A percentile compares a stretch with the other conserved stretches of the same genome.
These are phyloP conservation scores for Hydractinia symbiolongicarpus DNA, from an alignment of 30 jellyfish, hydroid and myxozoan species.

Conservation along the genomic window DNA sequence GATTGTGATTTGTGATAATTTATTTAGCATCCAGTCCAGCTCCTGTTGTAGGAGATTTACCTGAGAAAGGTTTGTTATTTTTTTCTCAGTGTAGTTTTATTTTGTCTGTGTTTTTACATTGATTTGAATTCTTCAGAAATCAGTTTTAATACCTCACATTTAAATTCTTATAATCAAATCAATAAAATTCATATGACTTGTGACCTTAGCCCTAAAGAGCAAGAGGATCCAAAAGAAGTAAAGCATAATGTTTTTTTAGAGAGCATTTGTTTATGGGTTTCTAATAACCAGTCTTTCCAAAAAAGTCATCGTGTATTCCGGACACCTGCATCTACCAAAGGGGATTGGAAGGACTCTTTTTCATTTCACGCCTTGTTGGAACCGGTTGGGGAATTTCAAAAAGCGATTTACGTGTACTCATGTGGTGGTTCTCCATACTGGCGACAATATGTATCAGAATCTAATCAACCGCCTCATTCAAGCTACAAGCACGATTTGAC, in stretches of 20 bases:
- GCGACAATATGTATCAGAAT: slow-evolving; percentile 80
- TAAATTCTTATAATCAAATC: too few species aligned
- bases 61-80: slow-evolving; percentile 4
- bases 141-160: too few species aligned
- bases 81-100: background rate
- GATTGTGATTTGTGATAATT: background rate
- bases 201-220: too few species aligned
- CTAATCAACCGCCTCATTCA: slow-evolving; percentile 66
- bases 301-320: slow-evolving; percentile 59
- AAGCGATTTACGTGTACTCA: slow-evolving; percentile 62
- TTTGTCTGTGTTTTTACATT: background rate
- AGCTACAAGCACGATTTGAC: slow-evolving; percentile 61
- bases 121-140: too few species aligned
- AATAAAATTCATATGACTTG: too few species aligned
- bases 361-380: slow-evolving; percentile 42
- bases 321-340: slow-evolving; percentile 47
- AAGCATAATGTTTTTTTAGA: slow-evolving; percentile 33
- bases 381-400: slow-evolving; percentile 49
- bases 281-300: slow-evolving; percentile 39
- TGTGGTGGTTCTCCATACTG: slow-evolving; percentile 93
- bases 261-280: slow-evolving; percentile 57
- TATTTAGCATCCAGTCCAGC: slow-evolving; percentile 3
- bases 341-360: slow-evolving; percentile 90
- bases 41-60: background rate
- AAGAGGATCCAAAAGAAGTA: too few species aligned